Base-by-base conservation (phyloP, 2,113 vertebrate species). In the Sigmodon hispidus region DNA sequence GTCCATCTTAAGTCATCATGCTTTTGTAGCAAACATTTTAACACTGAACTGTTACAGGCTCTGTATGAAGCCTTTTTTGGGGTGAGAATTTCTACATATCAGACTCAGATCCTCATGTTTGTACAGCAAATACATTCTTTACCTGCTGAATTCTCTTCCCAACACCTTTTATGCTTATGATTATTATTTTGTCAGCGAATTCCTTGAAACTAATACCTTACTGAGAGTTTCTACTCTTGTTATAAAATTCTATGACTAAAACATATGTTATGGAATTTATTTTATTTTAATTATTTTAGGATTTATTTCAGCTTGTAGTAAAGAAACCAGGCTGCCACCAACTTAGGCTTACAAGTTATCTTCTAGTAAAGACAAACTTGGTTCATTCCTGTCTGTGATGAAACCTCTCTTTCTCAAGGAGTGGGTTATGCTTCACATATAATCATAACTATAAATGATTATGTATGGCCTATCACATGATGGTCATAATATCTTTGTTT, bases 71-170 rank as follows among this genome's bases (percentile, higher is more conserved):
- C 16, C 16, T 77, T 16, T 34, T 52, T 52, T 77, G 48, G 36
- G 43, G 43, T 0, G 5, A 4, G 45, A 10, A 3, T 4, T 22
- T 75, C 24, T 75, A 24, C 2, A 5, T 22, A 2, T 29, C 72
- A 75, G 43, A 45, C 12, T 45, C 24, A 1, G 72, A 5, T 45
- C 24, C 43, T 45, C 10, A 26, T 75, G 24, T 11, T 43, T 45
- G 40, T 45, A 26, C 40, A 22, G 8, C 21, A 19, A 75, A 40
- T 73, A 26, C 40, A 45, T 75, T 26, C 11, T 75, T 26, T 75
- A 34, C 7, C 29, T 5, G 34, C 26, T 17, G 3, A 34, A 34
- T 1, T n/a, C 34, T 19, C 3, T 34, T 29, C 16, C 0, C 48
- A 17, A 19, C 31, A 4, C 75, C 26, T 19, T 8, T 50, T 34